Base-by-base conservation (phyloP, 2,113 vertebrate genomes). In the Astur gentilis region DNA sequence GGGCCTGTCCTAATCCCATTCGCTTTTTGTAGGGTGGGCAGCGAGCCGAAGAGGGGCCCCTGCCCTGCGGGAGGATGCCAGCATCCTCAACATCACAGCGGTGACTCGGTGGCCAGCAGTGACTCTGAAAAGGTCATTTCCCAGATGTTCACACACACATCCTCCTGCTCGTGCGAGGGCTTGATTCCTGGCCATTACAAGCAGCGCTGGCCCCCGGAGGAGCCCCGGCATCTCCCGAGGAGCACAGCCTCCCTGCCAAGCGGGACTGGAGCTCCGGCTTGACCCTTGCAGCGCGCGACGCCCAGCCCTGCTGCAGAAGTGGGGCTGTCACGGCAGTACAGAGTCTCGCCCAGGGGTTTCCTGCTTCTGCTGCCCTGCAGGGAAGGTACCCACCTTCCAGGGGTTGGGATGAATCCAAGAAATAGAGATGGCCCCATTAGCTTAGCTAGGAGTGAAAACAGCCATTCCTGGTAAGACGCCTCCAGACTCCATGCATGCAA, bases 351-450 rank as follows among this genome's bases (percentile, higher is more conserved):
- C 45, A 4, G 64, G 95, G 78, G 9, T 29, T 91, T 79, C 71
- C 89, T 89, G 50, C 70, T 91, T 88, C 47, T 86, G 50, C 49
- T 77, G 87, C 62, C 64, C 88, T 78, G 69, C 83, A 90, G 79
- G 97, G 97, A 95, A 97, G 96, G 97, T 92, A 96, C 96, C 96
- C 96, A 94, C 95, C 96, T 96, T 97, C 97, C 92, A 89, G 65
- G 81, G 95, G n/a, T 45, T 95, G 78, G 86, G 86, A 93, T 84
- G 83, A 84, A 87, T 97, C 96, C 94, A 69, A 94, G 89, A 95
- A 93, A 95, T 45, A 95, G 89, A 93, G 70, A 95, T 95, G 95
- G 93, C 97, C 95, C 94, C 80, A 38, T 76, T 95, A 97, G 94
- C 95, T 95, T 85, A 95, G 93, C 87, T 94, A 95, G 95, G 93